Percentiles rank a stretch among this genome's conserved stretches.
Evolutionary conservation across 2,113 vertebrate genomes (phyloP).

Genomic region (Burhinus bistriatus): DNA sequence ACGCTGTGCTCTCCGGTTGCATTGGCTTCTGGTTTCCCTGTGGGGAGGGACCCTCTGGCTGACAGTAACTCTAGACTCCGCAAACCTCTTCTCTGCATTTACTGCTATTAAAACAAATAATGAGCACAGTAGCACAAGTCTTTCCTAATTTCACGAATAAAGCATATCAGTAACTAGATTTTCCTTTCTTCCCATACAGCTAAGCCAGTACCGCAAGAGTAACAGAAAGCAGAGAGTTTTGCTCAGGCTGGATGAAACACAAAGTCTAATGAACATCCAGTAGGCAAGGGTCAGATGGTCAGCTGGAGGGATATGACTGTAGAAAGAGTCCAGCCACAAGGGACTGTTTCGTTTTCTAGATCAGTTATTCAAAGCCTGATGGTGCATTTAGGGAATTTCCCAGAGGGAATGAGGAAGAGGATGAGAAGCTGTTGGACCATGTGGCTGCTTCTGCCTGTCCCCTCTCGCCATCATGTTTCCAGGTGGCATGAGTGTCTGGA

Average conservation of each 20-base stretch:
- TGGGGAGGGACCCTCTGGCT: neutral
- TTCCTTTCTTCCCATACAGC: neutral
- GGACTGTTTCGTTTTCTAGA: neutral
- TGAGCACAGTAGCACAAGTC: neutral
- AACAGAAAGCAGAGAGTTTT: neutral
- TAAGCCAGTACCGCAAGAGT: neutral
- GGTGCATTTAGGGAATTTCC: rapidly evolving
- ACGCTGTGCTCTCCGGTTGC: rapidly evolving
- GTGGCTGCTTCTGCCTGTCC: neutral
- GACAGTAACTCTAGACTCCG: neutral
- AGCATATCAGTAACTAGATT: neutral
- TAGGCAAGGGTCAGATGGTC: rapidly evolving
- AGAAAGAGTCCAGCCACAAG: neutral
- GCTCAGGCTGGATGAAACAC: neutral
- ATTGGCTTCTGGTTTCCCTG: neutral
- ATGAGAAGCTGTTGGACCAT: neutral
- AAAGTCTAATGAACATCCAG: neutral
- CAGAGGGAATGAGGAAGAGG: neutral
- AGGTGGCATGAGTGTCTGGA: neutral
- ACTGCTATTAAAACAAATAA: neutral
- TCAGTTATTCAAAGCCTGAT: neutral
- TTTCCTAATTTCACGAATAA: neutral
- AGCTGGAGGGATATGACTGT: neutral
- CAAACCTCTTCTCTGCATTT: neutral
- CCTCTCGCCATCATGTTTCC: rapidly evolving